Evolutionary conservation across 2,888 invertebrate species (phyloP).

Genomic region (Lamproptera curius): DNA sequence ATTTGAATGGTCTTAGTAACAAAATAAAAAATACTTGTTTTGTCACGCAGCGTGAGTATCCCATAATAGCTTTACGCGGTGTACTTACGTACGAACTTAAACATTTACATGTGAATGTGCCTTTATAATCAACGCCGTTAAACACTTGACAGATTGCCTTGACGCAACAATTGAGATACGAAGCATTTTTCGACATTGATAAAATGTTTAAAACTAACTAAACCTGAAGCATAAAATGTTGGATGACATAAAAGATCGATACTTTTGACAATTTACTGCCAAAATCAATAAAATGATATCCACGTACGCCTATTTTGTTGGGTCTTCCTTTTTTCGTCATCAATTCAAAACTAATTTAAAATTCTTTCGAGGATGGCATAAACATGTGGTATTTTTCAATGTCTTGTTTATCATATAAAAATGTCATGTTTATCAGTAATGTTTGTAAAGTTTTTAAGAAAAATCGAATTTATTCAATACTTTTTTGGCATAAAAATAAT

Average conservation of each 20-base stretch:
- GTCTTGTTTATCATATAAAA: conserved; percentile 2
- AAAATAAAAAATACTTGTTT: not conserved
- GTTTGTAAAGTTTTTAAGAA: too few relatives aligned
- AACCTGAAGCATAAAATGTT: too few relatives aligned
- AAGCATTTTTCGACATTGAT: not conserved
- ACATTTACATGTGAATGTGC: not conserved
- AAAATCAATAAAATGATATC: conserved; percentile 2
- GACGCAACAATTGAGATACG: not conserved
- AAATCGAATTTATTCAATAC: too few relatives aligned
- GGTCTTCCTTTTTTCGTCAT: conserved; percentile 3
- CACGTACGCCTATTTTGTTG: not conserved
- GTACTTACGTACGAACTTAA: not conserved
- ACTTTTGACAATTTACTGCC: not conserved
- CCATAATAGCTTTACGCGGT: not conserved
- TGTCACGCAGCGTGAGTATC: not conserved
- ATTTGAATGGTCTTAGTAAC: not conserved
- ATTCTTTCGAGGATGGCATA: not conserved
- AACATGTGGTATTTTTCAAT: conserved; percentile 10
- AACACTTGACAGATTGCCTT: not conserved
- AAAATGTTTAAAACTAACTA: conserved; percentile 1
- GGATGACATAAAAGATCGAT: too few relatives aligned
- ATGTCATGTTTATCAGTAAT: not conserved
- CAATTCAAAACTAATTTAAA: not conserved
- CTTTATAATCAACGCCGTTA: not conserved
- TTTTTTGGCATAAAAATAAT: too few relatives aligned